Conservation (phyloP, 2,888 invertebrate genomes). For the Tuta absoluta region DNA sequence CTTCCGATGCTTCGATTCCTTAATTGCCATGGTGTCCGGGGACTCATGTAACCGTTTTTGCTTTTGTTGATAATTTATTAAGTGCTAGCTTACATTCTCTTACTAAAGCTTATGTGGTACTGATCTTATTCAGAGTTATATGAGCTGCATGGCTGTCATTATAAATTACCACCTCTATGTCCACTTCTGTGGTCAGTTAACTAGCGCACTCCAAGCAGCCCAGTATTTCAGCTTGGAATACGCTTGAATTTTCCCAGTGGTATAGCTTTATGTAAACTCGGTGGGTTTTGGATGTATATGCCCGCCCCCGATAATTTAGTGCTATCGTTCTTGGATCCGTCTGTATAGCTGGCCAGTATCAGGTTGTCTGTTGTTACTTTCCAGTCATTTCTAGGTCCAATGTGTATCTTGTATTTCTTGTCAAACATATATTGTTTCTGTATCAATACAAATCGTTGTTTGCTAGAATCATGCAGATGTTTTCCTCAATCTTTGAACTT, state of each 20-base stretch:
- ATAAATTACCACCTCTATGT: not conserved
- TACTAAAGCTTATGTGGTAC: too few relatives aligned
- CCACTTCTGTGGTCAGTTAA: not conserved
- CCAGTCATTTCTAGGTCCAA: too few relatives aligned
- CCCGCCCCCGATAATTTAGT: not conserved
- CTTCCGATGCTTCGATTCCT: not conserved
- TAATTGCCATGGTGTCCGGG: not conserved
- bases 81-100: not conserved
- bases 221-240: not conserved
- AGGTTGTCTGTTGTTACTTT: not conserved
- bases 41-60: not conserved
- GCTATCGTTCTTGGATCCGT: not conserved
- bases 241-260: not conserved
- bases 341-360: not conserved
- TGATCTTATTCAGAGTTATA: too few relatives aligned
- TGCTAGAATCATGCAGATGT: not conserved
- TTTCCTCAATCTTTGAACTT: not conserved
- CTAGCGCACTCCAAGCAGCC: not conserved
- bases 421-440: slow-evolving; percentile 5
- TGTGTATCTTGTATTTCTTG: too few relatives aligned
- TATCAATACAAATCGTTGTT: not conserved
- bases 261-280: not conserved
- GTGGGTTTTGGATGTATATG: too few relatives aligned
- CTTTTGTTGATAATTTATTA: not conserved
- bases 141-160: not conserved